Evolutionary conservation across 2,113 vertebrate genomes (phyloP).

Genomic region (Tonatia bakeri): DNA sequence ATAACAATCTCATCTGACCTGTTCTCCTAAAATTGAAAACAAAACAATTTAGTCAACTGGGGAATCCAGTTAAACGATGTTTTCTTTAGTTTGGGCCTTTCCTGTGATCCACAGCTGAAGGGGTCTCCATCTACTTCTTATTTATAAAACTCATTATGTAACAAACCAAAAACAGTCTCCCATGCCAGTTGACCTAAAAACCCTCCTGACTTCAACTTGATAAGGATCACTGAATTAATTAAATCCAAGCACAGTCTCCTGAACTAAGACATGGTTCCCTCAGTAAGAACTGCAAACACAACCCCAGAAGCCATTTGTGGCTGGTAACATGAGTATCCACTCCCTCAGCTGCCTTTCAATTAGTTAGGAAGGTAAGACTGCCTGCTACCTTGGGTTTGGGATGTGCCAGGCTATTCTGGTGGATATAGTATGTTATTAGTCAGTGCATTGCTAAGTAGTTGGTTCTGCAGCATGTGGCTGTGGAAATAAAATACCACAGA

Average conservation of each 20-base stretch:
- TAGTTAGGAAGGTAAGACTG: slow-evolving; percentile 48
- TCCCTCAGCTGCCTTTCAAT: slow-evolving; percentile 54
- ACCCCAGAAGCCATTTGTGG: slow-evolving; percentile 35
- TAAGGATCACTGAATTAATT: slow-evolving; percentile 44
- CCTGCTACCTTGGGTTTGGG: not conserved
- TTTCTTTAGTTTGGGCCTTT: not conserved
- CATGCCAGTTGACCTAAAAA: slow-evolving; percentile 5
- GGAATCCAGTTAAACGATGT: not conserved
- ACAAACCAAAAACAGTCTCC: not conserved
- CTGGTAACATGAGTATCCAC: not conserved
- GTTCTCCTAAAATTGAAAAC: not conserved
- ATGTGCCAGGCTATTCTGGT: slow-evolving; percentile 6
- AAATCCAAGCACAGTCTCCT: not conserved
- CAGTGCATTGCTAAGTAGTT: not conserved
- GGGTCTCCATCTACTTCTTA: slow-evolving; percentile 11
- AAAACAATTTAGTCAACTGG: not conserved
- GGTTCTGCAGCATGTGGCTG: not conserved
- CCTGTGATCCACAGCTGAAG: not conserved
- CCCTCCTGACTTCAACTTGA: slow-evolving; percentile 1
- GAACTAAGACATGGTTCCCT: slow-evolving; percentile 10
- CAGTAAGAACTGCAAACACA: slow-evolving; percentile 16
- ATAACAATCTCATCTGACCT: not conserved
- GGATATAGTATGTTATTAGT: slow-evolving; percentile 46
- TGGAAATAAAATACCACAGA: slow-evolving; percentile 43
- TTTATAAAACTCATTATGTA: slow-evolving; percentile 44